phyloP scores from a whole-genome alignment of 1,140 invertebrate genomes.

The Trichogramma pretiosum region DNA sequence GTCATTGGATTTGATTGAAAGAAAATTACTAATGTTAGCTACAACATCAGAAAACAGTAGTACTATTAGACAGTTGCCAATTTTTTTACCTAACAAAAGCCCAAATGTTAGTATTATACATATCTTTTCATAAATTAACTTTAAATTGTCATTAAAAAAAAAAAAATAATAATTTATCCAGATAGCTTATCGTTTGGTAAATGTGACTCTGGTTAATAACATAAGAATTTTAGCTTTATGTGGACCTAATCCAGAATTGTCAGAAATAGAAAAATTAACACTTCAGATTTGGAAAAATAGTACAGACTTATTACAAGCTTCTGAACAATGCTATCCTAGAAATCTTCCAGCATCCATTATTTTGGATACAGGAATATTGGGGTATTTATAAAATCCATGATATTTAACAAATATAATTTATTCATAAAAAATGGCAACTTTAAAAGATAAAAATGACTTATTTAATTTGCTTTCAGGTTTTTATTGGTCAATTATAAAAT shows the following conservation, averaged over 20 bases:
- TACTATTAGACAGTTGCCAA: conserved; percentile 63
- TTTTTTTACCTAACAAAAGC: conserved; percentile 74
- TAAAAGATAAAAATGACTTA: conserved; percentile 11
- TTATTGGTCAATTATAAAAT: conserved; percentile 57
- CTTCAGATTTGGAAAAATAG: conserved; percentile 64
- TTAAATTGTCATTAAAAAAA: conserved; percentile 2
- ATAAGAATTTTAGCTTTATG: conserved; percentile 70
- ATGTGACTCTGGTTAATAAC: conserved; percentile 62
- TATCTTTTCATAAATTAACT: neutral
- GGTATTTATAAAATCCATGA: conserved; percentile 41
- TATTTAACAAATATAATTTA: neutral
- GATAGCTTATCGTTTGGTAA: conserved; percentile 73
- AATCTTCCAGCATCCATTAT: conserved; percentile 54
- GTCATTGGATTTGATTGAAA: conserved; percentile 61
- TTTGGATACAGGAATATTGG: conserved; percentile 56
- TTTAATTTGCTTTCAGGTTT: conserved; percentile 51
- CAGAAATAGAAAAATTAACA: conserved; percentile 63
- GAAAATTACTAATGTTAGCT: conserved; percentile 61
- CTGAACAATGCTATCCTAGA: conserved; percentile 53
- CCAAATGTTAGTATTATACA: conserved; percentile 56
- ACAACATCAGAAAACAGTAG: conserved; percentile 55
- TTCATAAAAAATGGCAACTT: neutral
- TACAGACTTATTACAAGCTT: conserved; percentile 56
- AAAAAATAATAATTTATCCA: conserved; percentile 35
- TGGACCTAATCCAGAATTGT: conserved; percentile 63